Evolutionary conservation across 35 echinoderm and acorn worm species (phyloP), one percentile per base, ranked within the genome.

Genomic region (Acanthaster planci): DNA sequence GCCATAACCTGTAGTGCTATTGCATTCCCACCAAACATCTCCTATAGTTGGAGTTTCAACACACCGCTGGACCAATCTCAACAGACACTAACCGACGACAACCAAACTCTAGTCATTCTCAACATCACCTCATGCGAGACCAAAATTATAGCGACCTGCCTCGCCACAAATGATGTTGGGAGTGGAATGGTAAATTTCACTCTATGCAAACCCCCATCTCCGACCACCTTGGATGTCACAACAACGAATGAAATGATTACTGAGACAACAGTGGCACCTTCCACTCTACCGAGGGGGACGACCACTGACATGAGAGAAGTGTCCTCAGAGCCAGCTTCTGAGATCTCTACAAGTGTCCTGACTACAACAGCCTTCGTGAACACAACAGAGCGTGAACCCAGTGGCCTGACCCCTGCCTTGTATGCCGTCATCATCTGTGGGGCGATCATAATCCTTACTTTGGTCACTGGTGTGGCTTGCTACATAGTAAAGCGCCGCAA

Each of bases 11-110:
- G 81, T 60, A 59, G 2, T 5, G 55, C 81, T 17, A 15, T 15
- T 1, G 81, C 29, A n/a, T 58, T 37, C 23, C 81, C 81, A 19
- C 19, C 18, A 1, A 8, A 53, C 53, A 57, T 57, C 38, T 83
- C 29, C 27, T 59, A 72, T 29, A 72, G 51, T 3, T 83, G 81
- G 81, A 83, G 27, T 31, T 83, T 83, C 56, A 83, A 64, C 53
- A 83, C 81, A 57, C 53, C 29, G 10, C 30, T 57, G 35, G 56
- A 57, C n/a, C 14, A n/a, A 29, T 83, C 54, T 17, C 56, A 38
- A 37, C 38, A 83, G 21, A 34, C 31, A 12, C 12, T 83, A 18
- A 83, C 37, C 27, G 30, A 57, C 18, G 53, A 38, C 35, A 40
- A 40, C 30, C 81, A 83, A 32, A n/a, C 56, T 7, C 36, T 83